Evolutionary conservation across 2,888 invertebrate genomes (phyloP).

Genomic region (Desoria tigrina): DNA sequence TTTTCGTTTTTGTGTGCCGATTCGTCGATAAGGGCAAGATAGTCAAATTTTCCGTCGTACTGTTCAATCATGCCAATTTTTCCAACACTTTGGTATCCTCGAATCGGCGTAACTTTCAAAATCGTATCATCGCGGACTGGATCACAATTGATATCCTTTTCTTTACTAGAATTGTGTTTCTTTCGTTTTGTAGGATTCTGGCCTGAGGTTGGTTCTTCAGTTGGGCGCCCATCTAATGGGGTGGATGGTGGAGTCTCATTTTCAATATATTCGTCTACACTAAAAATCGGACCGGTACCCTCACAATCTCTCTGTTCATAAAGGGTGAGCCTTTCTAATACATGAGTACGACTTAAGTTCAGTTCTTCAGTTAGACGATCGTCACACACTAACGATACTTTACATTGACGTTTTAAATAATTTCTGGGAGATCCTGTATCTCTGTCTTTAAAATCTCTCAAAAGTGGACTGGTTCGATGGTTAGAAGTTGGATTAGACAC

Average conservation of each 20-base stretch:
- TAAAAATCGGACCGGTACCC: neutral
- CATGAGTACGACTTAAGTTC: too few species aligned
- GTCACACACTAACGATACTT: too few species aligned
- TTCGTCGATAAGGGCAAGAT: neutral
- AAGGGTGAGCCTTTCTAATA: too few species aligned
- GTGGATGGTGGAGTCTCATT: slow-evolving; percentile 26
- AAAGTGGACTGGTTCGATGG: too few species aligned
- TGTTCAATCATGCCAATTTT: neutral
- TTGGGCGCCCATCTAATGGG: neutral
- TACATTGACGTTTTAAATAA: neutral
- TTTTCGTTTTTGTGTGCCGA: neutral
- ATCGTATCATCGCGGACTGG: neutral
- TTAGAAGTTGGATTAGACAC: too few species aligned
- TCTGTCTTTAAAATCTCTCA: too few species aligned
- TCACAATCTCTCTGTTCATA: neutral
- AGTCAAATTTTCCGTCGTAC: neutral
- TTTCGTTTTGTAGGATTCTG: neutral
- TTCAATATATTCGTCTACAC: slow-evolving; percentile 21
- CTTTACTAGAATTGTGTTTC: neutral
- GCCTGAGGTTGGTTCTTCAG: neutral
- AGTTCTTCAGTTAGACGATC: too few species aligned
- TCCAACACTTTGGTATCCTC: neutral
- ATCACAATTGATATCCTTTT: neutral
- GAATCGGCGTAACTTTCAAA: neutral
- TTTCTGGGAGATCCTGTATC: too few species aligned